Base-by-base conservation (phyloP, 2,888 invertebrate genomes). In the Helobdella robusta region DNA sequence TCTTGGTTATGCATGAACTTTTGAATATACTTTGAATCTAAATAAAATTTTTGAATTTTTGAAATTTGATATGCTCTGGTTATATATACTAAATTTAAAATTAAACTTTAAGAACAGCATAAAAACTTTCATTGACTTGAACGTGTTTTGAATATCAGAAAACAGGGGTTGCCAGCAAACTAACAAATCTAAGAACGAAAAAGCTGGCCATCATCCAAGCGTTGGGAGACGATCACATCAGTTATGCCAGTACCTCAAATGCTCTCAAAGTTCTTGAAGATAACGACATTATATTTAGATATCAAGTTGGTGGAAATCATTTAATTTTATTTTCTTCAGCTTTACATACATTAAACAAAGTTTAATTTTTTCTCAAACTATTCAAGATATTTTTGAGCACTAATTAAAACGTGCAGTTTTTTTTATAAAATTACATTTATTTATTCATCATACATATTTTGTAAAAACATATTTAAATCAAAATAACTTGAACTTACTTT, bases 181-280 rank as follows among this genome's bases (percentile, higher is more conserved):
- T 89, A 0, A 85, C 87, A 59, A 87, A 90, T 79, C 90, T 94
- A 76, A 85, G 87, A 64, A 87, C 89, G 73, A 89, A 91, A 78
- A 88, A 89, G 85, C 87, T 90, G 76, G 86, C 92, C 73, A 80
- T 95, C 44, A 86, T 93, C 0, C 95, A 95, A 76, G 95, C 95
- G 8, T 89, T 92, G 0, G 92, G 91, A 0, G 95, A 95, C 76
- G 82, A 82, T 82, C 67, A 69, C 36, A 65, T 68, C 3, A 69
- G 59, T n/a, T 67, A 66, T 46, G 54, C 66, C 15, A 69, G 66
- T 46, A 59, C 67, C 1, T 34, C 64, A 4, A 62, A 36, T n/a
- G 34, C 68, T 44, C 59, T 67, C 20, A 52, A 50, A 23, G 52
- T 64, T 23, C 64, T 69, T 23, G 62, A 66, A 36, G 66, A 67